Evolutionary conservation across 2,888 invertebrate species (phyloP), one percentile per base, ranked within the genome.

Genomic region (Leucoma salicis): DNA sequence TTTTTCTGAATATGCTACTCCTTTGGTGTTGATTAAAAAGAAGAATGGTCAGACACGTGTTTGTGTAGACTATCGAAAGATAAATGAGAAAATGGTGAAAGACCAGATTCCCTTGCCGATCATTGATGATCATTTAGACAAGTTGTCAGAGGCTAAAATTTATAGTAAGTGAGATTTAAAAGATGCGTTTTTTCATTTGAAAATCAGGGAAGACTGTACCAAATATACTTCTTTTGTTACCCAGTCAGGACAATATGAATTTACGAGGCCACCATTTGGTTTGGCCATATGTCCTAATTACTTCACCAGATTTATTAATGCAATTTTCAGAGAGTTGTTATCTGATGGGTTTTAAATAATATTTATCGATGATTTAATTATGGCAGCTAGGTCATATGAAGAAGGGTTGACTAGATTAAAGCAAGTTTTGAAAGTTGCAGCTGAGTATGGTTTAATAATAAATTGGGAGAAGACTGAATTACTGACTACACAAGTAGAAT

Each of bases 191-290:
- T 76, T 78, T 33, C 77, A 79, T 48, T 63, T 78, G 8, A 46
- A 39, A 1, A 40, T 75, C 0, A 57, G 60, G 10, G 55, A 60
- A 33, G 11, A 21, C 4, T 34, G 18, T 34, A 21, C 12, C 11
- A 34, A 34, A 14, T 31, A 15, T 31, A 14, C 31, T 10, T 13
- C 14, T 14, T 31, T 15, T 57, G 71, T 77, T 2, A 72, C 70
- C 1, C 66, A 46, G 3, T 46, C 60, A 33, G 74, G 76, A 12
- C 79, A 80, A 32, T 79, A 58, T 53, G 75, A 82, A 53, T 76
- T 81, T 47, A 36, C 65, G 14, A 60, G 47, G 50, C 64, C 68
- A n/a, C 79, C 39, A 8, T 39, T 39, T 39, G 39, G 39, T 15
- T 16, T 39, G 3, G 6, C 12, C 7, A 14, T 25, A 3, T 39